Conservation (phyloP, 2,888 invertebrate species). For the Ornithoptera alexandrae region DNA sequence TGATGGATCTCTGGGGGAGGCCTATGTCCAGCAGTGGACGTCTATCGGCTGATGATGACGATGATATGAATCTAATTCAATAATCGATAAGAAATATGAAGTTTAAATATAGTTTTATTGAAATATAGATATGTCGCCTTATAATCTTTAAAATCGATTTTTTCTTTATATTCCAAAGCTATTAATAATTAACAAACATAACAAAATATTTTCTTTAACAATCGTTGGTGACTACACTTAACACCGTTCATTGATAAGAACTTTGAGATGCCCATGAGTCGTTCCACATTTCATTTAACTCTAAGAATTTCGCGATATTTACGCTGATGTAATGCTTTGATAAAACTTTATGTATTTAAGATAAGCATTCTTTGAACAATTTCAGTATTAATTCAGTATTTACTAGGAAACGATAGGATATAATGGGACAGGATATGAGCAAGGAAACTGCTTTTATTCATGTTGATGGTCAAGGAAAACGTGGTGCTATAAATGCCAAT, state of each 20-base stretch:
- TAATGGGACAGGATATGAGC: slow-evolving; percentile 8
- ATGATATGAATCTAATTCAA: too few species aligned
- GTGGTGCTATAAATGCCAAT: not conserved
- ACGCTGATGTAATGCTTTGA: slow-evolving; percentile 6
- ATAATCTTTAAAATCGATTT: too few species aligned
- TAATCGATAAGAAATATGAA: too few species aligned
- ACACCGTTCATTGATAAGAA: not conserved
- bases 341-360: slow-evolving; percentile 16
- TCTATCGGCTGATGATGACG: too few species aligned
- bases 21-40: too few species aligned
- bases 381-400: slow-evolving; percentile 11
- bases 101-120: too few species aligned
- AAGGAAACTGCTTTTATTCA: slow-evolving; percentile 18
- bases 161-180: too few species aligned
- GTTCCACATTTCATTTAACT: not conserved
- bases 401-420: slow-evolving; percentile 22
- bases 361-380: slow-evolving; percentile 13
- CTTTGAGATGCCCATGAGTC: not conserved
- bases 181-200: not conserved
- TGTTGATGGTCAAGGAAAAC: slow-evolving; percentile 29
- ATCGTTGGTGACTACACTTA: not conserved
- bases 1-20: too few species aligned
- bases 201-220: not conserved
- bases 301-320: not conserved
- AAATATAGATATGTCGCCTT: too few species aligned